phyloP scores from a whole-genome alignment of 1,140 invertebrate genomes.

The Drosophila malerkotliana region DNA sequence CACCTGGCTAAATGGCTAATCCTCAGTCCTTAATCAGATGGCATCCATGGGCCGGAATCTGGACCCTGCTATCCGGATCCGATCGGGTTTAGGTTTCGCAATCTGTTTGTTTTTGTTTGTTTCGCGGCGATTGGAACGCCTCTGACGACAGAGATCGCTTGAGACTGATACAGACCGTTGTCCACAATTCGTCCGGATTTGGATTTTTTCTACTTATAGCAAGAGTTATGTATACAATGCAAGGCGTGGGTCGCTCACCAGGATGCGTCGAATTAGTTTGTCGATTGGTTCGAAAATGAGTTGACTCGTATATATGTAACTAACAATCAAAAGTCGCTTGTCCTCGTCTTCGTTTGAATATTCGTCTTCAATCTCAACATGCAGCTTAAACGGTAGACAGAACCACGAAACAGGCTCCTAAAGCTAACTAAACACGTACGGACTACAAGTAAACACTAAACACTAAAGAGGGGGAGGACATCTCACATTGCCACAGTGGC shows the following conservation, averaged over 20 bases:
- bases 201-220: constrained; percentile 45
- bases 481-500: constrained; percentile 93
- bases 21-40: constrained; percentile 66
- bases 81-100: constrained; percentile 34
- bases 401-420: constrained; percentile 70
- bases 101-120: constrained; percentile 35
- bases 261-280: constrained; percentile 63
- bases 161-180: constrained; percentile 55
- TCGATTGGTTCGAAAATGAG: constrained; percentile 31
- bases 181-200: constrained; percentile 13
- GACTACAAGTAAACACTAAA: constrained; percentile 75
- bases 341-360: constrained; percentile 17
- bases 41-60: constrained; percentile 16
- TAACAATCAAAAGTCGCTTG: constrained; percentile 57
- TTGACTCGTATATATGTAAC: constrained; percentile 52
- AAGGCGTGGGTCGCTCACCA: constrained; percentile 63
- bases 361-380: constrained; percentile 65
- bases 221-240: constrained; percentile 57
- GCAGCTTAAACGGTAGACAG: constrained; percentile 73
- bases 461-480: constrained; percentile 42
- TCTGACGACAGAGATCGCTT: constrained; percentile 65
- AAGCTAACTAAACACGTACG: constrained; percentile 72
- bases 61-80: constrained; percentile 11
- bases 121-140: constrained; percentile 69
- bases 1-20: constrained; percentile 51